phyloP scores from a whole-genome alignment of 1,140 invertebrate genomes.

The Alviniconcha marisindica region DNA sequence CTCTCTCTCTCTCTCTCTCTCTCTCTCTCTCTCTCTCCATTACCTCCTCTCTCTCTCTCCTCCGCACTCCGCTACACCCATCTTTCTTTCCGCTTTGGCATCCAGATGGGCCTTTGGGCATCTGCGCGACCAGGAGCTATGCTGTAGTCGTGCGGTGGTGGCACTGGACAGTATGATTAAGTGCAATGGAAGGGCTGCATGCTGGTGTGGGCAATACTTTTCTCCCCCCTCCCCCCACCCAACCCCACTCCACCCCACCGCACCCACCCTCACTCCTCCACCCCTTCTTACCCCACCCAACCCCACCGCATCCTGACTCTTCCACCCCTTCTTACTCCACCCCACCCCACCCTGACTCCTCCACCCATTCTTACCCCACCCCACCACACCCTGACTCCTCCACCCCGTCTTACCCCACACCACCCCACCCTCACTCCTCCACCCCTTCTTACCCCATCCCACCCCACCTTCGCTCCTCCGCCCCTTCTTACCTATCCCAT shows the following conservation, averaged over 20 bases:
- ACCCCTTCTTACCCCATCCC: neutral
- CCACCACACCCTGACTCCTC: neutral
- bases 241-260: too few species aligned
- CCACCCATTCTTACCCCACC: neutral
- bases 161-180: neutral
- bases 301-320: neutral
- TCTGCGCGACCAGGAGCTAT: too few species aligned
- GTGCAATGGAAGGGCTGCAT: too few species aligned
- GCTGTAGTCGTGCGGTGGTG: neutral
- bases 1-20: slow-evolving; percentile 19
- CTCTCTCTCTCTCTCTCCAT: neutral
- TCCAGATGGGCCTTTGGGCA: neutral
- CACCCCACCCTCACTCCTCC: neutral
- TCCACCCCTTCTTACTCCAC: neutral
- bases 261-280: neutral
- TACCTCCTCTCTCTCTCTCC: too few species aligned
- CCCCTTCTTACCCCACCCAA: neutral
- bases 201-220: neutral
- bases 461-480: slow-evolving; percentile 2
- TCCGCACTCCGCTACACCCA: neutral
- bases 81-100: neutral
- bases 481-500: slow-evolving; percentile 25
- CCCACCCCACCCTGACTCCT: neutral
- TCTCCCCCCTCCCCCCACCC: neutral
- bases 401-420: neutral